Percentiles rank a stretch among this genome's conserved stretches.
phyloP scores from a whole-genome alignment of 2,113 vertebrate genomes.

The Kobus ellipsiprymnus region DNA sequence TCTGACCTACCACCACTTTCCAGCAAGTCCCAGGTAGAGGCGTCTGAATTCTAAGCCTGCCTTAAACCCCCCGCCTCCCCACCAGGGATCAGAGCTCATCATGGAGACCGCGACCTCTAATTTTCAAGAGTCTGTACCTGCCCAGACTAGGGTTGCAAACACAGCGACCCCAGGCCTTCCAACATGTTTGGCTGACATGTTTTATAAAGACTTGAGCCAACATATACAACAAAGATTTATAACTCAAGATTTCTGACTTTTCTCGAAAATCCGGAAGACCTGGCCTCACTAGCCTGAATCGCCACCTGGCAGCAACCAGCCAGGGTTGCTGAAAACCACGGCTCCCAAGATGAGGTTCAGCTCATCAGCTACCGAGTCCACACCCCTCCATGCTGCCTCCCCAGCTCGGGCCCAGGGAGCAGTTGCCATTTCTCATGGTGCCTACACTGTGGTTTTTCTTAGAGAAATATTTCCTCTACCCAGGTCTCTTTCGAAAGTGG shows the following conservation, averaged over 20 bases:
- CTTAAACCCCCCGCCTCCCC: rapidly evolving
- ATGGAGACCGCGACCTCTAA: no score
- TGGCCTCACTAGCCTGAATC: neutral
- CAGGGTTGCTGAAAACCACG: rapidly evolving
- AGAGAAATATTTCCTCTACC: constrained; percentile 25
- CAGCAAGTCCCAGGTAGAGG: neutral
- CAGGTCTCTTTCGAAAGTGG: neutral
- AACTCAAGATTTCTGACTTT: neutral
- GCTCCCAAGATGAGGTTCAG: neutral
- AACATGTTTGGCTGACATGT: neutral
- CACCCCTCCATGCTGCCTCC: neutral
- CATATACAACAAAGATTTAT: neutral
- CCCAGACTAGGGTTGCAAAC: neutral
- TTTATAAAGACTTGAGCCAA: neutral
- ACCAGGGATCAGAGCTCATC: neutral
- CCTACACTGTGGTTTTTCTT: neutral
- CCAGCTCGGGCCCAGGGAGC: rapidly evolving
- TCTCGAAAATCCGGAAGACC: neutral
- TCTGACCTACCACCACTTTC: neutral
- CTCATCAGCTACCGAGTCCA: neutral
- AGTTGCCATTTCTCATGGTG: neutral
- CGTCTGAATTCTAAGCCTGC: neutral
- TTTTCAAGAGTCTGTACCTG: neutral
- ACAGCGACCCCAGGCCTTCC: neutral
- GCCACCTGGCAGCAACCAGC: neutral